A percentile compares a stretch with the other conserved stretches of the same genome.
phyloP scores from a whole-genome alignment of 2,113 vertebrate genomes.

The Semnornis frantzii region DNA sequence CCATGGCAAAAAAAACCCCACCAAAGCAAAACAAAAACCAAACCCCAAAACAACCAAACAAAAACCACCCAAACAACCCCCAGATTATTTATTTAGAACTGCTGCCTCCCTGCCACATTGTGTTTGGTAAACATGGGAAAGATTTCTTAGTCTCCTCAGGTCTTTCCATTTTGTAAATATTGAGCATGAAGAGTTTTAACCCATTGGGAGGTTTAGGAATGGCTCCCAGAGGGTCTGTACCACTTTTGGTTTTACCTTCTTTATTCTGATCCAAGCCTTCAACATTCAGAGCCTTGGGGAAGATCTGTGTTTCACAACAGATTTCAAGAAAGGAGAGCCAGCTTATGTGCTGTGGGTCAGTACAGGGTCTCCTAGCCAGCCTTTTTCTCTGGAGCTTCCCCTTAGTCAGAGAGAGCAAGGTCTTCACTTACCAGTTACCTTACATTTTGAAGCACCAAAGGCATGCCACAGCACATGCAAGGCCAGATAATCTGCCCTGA shows the following conservation, averaged over 20 bases:
- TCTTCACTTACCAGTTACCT: neutral
- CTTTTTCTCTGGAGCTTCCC: neutral
- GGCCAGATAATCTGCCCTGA: neutral
- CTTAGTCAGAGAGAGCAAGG: neutral
- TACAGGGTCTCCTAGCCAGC: neutral
- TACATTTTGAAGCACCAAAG: neutral
- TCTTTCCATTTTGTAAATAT: neutral
- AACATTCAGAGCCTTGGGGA: neutral
- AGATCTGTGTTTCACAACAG: neutral
- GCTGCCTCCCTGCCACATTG: neutral
- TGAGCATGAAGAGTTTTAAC: neutral
- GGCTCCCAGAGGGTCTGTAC: neutral
- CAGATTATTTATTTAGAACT: neutral
- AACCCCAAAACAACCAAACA: too few relatives aligned
- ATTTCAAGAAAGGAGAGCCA: neutral
- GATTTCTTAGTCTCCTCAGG: neutral
- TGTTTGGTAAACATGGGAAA: neutral
- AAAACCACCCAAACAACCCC: too few relatives aligned
- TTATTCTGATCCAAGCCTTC: neutral
- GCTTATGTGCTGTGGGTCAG: neutral
- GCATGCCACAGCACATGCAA: neutral
- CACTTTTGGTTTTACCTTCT: neutral
- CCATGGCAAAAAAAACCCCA: neutral
- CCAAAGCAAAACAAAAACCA: neutral
- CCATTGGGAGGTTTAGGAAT: neutral